Base-by-base conservation (phyloP, 37 sponge, comb jelly and placozoan species). In the Chondrosia reniformis region DNA sequence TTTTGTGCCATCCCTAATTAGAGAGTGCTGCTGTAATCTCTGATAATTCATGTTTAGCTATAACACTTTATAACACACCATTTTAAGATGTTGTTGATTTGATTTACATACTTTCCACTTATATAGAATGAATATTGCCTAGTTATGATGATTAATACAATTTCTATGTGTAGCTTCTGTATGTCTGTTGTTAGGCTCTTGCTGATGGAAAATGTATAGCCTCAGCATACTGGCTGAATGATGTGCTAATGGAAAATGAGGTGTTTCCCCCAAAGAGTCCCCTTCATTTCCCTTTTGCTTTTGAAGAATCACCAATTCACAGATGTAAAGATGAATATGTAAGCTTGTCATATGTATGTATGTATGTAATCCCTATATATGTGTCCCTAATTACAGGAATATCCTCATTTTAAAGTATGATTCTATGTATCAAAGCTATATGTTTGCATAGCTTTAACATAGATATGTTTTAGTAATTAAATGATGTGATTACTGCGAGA, bases 181-280 rank as follows among this genome's bases (percentile, higher is more conserved):
- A n/a, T n/a, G n/a, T n/a, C n/a, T n/a, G n/a, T n/a, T n/a, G n/a
- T 33, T 78, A 92, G 88, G 97, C 97, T 6, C 79, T 85, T 19
- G 64, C 34, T 13, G 97, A 88, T 44, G 82, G 87, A 9, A 97
- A 97, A 84, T 91, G 88, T 45, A 89, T 93, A 21, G 86, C 92
- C 0, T 85, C 92, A 79, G 94, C 94, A 19, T 85, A 93, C 74
- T 97, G 97, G 97, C 85, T 97, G 67, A 97, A 97, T 62, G 94
- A 93, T 80, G 89, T 97, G 13, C 87, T 97, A 28, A 75, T 82
- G 25, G 66, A 80, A 0, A 82, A 80, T 56, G 88, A 85, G 56
- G 67, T 93, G 83, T 93, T 90, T 46, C 81, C 86, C 1, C 97
- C 97, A 24, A 66, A 73, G 30, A 71, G 79, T 41, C 81, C 91